Base-by-base conservation (phyloP, 2,113 vertebrate genomes). In the Tragelaphus strepsiceros region DNA sequence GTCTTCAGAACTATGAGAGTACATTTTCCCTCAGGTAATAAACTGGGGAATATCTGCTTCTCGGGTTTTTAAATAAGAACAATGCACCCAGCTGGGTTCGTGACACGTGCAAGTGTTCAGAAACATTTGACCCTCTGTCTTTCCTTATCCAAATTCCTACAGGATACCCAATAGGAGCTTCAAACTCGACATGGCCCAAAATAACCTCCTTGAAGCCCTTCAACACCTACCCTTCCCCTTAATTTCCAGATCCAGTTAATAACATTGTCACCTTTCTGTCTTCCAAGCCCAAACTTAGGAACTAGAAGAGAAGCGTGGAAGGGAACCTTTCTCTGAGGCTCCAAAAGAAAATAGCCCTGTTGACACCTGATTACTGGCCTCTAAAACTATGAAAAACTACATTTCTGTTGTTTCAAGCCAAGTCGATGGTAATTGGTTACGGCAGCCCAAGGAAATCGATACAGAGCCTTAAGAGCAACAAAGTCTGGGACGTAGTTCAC, bases 351-450 rank as follows among this genome's bases (percentile, higher is more conserved):
- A 7, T 30, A 43, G 56, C 30, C 26, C 26, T 71, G 19, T 15
- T 0, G 21, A 84, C 32, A 78, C 28, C 43, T 21, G 32, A 61
- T 80, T n/a, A 16, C 30, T 32, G 62, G 12, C 49, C 78, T 77
- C 59, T n/a, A 49, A n/a, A 85, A 77, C 43, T 49, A n/a, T 54
- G 26, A 35, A 26, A 77, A 91, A 43, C 62, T 11, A 56, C 4
- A 21, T 43, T 84, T 39, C 61, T 51, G 7, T 64, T n/a, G 6
- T 59, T 59, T 67, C 30, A 87, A 90, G 86, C 59, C 89, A 58
- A 71, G 19, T 6, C 0, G 2, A 15, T 21, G 14, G 21, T 7
- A 5, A 83, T 64, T 26, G 53, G 49, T 54, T 30, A 84, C 0
- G 4, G 43, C 11, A 21, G 14, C 51, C 30, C 10, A 28, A 16